Evolutionary conservation across 2,888 invertebrate species (phyloP).

Genomic region (Scaeva pyrastri): DNA sequence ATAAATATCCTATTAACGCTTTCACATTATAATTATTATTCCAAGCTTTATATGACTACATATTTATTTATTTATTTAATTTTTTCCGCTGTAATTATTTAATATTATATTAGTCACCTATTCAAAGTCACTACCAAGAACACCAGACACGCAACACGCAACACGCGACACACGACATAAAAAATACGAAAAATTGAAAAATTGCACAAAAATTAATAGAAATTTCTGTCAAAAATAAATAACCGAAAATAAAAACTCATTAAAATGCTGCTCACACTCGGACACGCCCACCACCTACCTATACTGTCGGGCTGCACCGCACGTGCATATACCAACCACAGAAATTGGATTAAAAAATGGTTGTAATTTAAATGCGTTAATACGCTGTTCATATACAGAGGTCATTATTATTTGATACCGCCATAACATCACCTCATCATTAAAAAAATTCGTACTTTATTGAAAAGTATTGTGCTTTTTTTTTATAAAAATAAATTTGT

Average conservation of each 20-base stretch:
- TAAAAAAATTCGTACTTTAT: too few species aligned
- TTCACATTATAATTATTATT: slow-evolving; percentile 50
- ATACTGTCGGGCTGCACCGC: neutral
- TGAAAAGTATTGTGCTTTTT: neutral
- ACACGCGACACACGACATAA: neutral
- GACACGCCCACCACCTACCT: too few species aligned
- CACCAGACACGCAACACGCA: neutral
- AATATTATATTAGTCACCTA: slow-evolving; percentile 28
- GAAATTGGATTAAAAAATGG: slow-evolving; percentile 27
- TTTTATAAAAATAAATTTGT: neutral
- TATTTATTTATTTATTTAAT: slow-evolving; percentile 21
- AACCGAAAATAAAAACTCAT: slow-evolving; percentile 57
- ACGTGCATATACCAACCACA: neutral
- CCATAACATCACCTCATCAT: slow-evolving; percentile 12
- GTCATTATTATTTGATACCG: slow-evolving; percentile 5
- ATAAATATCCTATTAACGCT: slow-evolving; percentile 69
- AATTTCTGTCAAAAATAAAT: slow-evolving; percentile 44
- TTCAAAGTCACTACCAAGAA: slow-evolving; percentile 37
- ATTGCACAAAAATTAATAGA: slow-evolving; percentile 13
- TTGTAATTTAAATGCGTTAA: slow-evolving; percentile 17
- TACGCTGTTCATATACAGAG: neutral
- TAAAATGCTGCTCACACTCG: slow-evolving; percentile 17
- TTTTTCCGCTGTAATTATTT: neutral
- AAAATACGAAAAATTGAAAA: neutral
- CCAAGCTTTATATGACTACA: neutral